phyloP scores from a whole-genome alignment of 2,797 vertebrate genomes.

The Smutsia gigantea region DNA sequence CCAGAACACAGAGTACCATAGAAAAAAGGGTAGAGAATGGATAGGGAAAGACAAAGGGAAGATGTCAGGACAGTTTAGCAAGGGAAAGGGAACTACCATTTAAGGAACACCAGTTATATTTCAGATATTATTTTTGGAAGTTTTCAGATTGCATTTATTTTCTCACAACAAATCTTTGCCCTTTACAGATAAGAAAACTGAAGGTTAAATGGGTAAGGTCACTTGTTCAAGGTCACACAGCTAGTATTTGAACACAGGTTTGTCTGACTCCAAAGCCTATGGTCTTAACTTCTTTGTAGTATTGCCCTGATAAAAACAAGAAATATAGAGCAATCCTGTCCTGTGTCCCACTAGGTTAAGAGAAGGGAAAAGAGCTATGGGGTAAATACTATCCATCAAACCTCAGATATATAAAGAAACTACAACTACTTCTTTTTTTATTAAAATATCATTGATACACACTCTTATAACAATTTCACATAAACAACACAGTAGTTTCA shows the following conservation, averaged over 20 bases:
- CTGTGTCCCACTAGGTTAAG: not conserved
- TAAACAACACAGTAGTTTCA: no score
- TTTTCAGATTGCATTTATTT: not conserved
- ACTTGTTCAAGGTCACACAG: not conserved
- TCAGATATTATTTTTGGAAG: not conserved
- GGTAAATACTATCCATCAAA: not conserved
- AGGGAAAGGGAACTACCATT: not conserved
- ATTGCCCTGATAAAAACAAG: not conserved
- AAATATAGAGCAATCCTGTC: not conserved
- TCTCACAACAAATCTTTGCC: not conserved
- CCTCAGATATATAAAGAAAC: not conserved
- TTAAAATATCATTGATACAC: no score
- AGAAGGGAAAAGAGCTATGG: not conserved
- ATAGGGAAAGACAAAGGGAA: not conserved
- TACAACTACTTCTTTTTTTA: not conserved
- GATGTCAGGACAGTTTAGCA: not conserved
- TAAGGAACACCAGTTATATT: not conserved
- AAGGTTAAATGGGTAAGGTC: not conserved
- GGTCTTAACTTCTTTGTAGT: not conserved
- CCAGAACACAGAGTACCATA: not conserved
- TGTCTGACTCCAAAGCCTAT: not conserved
- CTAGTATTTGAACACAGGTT: not conserved
- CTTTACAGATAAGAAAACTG: slow-evolving; percentile 17
- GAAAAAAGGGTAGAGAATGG: not conserved
- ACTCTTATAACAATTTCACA: no score